phyloP scores from a whole-genome alignment of 2,797 vertebrate species.

The Helarctos malayanus region DNA sequence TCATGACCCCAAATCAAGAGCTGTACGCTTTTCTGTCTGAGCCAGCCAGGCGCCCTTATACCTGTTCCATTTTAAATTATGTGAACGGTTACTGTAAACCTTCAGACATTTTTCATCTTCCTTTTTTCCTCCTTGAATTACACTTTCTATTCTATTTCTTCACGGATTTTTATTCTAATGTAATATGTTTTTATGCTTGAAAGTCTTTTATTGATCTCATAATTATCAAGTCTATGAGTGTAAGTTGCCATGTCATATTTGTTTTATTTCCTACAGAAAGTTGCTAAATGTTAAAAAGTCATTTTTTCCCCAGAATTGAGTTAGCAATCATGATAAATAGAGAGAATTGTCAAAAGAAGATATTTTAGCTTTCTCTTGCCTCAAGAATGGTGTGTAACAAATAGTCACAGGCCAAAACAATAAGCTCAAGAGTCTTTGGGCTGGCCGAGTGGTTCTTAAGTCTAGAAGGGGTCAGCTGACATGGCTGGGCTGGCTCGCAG shows the following conservation, averaged over 20 bases:
- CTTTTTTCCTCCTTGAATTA: not conserved
- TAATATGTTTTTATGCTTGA: not conserved
- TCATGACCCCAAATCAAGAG: not conserved
- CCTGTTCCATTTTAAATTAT: not conserved
- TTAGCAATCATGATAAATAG: not conserved
- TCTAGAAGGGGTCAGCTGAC: not conserved
- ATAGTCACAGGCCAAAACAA: too few species aligned
- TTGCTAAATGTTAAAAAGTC: conserved; percentile 8
- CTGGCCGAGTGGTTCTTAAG: not conserved
- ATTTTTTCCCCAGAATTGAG: not conserved
- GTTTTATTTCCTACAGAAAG: conserved; percentile 36
- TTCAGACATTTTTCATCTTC: not conserved
- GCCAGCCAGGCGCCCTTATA: not conserved
- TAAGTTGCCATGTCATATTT: not conserved
- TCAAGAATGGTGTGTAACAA: not conserved
- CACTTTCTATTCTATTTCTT: not conserved
- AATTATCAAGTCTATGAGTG: not conserved
- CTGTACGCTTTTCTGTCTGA: not conserved
- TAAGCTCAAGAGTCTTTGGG: not conserved
- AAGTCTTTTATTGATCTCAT: conserved; percentile 21
- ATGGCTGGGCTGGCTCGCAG: not conserved
- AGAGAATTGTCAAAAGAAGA: not conserved
- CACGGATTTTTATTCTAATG: not conserved
- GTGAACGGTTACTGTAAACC: not conserved
- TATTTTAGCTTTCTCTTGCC: not conserved